These are phyloP conservation scores for Monochamus alternatus DNA, from an alignment of 2,888 invertebrate genomes.

Conservation along the genomic window DNA sequence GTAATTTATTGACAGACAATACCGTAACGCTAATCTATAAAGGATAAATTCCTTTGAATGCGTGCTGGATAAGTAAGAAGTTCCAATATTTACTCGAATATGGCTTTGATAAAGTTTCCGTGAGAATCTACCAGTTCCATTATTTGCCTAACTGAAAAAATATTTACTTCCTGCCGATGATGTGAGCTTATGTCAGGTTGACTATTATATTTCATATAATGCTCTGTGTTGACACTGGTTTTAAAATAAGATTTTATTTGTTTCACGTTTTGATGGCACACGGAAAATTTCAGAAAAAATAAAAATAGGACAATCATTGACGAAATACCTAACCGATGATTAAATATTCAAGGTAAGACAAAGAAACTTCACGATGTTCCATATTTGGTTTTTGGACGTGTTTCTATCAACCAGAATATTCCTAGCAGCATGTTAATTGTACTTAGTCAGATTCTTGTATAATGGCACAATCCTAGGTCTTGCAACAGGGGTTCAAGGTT, in stretches of 20 bases:
- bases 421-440: too few relatives aligned
- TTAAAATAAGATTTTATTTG: too few relatives aligned
- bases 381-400: too few relatives aligned
- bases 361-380: too few relatives aligned
- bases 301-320: not conserved
- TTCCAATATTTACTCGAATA: slow-evolving; percentile 39
- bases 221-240: not conserved
- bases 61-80: slow-evolving; percentile 10
- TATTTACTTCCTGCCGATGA: slow-evolving; percentile 48
- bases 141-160: slow-evolving; percentile 42
- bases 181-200: slow-evolving; percentile 35
- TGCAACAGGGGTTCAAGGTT: too few relatives aligned
- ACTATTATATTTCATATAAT: slow-evolving; percentile 19
- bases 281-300: too few relatives aligned
- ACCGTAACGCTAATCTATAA: not conserved
- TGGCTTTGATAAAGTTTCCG: slow-evolving; percentile 37
- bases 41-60: slow-evolving; percentile 14
- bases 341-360: too few relatives aligned
- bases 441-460: too few relatives aligned
- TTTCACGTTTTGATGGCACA: too few relatives aligned
- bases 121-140: slow-evolving; percentile 44
- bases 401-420: too few relatives aligned
- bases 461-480: too few relatives aligned
- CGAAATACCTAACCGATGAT: not conserved
- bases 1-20: slow-evolving; percentile 5